Base-by-base conservation (phyloP, 1,140 invertebrate species). In the Drosophila sp. region DNA sequence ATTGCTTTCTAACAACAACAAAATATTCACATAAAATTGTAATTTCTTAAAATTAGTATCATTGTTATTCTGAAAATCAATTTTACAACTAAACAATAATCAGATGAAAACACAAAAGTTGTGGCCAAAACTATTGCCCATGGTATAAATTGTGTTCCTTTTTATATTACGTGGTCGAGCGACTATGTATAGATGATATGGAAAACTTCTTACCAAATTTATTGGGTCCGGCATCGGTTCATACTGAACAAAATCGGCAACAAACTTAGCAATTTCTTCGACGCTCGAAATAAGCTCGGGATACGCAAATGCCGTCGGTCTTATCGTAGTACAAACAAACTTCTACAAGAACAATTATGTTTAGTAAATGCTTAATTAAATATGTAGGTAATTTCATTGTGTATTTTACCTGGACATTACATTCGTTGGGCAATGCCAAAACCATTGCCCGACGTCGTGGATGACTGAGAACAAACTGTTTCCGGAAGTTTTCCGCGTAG, bases 401-500 rank as follows among this genome's bases (percentile, higher is more conserved):
- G 0, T 6, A 46, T 78, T 72, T 81, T 91, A 95, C 95, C 93
- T 96, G 95, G 36, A 95, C 86, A 41, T 94, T 94, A 90, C 96
- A 97, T 92, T 98, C 97, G 92, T 98, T 98, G 41, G 95, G 94
- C 43, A 95, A 94, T 21, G 95, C 96, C 11, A 98, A 90, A 29
- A 97, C 92, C 40, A 97, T 84, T 7, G 96, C 95, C 73, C 95
- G 95, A 62, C 96, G 93, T 51, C 95, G 91, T 1, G 94, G 93
- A 90, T 95, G 96, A 16, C 93, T 92, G 5, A 78, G 53, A 2
- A 75, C 66, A 93, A 95, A 97, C 78, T 98, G 97, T 69, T 94
- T 93, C 45, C 97, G 93, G 91, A 98, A 98, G 91, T 97, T 98
- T 91, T 97, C 95, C 0, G 95, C 95, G 77, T 96, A 95, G 41